Evolutionary conservation across 2,888 invertebrate genomes (phyloP), one percentile per base, ranked within the genome.

Genomic region (Temnothorax rugatulus): DNA sequence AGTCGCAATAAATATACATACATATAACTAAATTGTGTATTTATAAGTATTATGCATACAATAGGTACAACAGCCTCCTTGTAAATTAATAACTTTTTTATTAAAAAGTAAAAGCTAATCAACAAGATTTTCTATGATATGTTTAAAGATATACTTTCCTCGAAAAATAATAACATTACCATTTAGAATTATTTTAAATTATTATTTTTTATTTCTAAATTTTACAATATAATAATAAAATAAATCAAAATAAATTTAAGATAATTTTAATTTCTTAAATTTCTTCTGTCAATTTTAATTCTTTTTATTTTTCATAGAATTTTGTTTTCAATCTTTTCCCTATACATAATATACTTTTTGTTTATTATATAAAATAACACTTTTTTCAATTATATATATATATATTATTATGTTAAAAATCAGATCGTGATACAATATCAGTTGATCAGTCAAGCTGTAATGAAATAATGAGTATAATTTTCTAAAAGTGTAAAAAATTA

Each of bases 51-150:
- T 61, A 81, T 61, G 18, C 15, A 81, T 87, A 74, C n/a, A 79
- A 21, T 88, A 88, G 87, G 73, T 87, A 88, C 85, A 89, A 77
- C n/a, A 88, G 79, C 29, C 38, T 50, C 74, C 89, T 87, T 89
- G 83, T 89, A 88, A 76, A 87, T 57, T 47, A 44, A 44, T 44
- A 59, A 52, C 9, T 82, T 44, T 47, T 11, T 54, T n/a, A 41
- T 82, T 54, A 66, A 61, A 66, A 25, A 34, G 29, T 34, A 34
- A 44, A 69, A 34, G 52, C 44, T 84, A 44, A 29, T 21, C 7
- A 71, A 21, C 13, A 63, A 50, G 3, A 21, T 50, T 47, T 21
- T 57, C 21, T 41, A 41, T 41, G 57, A 73, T 57, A 73, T 71
- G 69, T 75, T 75, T 29, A 44, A 11, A 57, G 29, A 29, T 71